Percentiles rank a stretch among this genome's conserved stretches.
phyloP scores from a whole-genome alignment of 2,888 invertebrate species.

The Volucella inanis region DNA sequence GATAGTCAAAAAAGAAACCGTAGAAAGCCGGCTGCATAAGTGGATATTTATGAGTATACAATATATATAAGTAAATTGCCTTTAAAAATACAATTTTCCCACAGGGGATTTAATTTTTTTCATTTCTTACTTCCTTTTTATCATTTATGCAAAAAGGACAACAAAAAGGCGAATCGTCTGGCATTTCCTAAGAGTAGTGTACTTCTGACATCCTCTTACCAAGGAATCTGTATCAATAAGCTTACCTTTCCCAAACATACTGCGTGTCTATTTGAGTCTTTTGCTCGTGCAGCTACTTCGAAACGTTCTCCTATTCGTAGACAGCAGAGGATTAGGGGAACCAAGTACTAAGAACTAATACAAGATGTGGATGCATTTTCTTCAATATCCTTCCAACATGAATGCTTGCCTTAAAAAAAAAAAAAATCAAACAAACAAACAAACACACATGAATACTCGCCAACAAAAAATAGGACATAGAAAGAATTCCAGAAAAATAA shows the following conservation, averaged over 20 bases:
- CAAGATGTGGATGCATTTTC: conserved; percentile 39
- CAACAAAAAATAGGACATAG: neutral
- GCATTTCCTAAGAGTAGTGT: neutral
- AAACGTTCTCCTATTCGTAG: neutral
- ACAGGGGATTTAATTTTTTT: conserved; percentile 46
- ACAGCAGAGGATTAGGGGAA: conserved; percentile 24
- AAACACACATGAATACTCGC: conserved; percentile 9
- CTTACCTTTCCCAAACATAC: conserved; percentile 32
- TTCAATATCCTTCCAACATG: conserved; percentile 17
- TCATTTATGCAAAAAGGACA: conserved; percentile 65
- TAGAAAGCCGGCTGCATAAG: no score
- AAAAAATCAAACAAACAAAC: neutral
- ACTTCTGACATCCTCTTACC: neutral
- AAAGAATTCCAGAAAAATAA: conserved; percentile 37
- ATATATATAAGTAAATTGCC: conserved; percentile 41
- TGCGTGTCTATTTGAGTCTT: neutral
- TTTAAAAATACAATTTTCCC: conserved; percentile 48
- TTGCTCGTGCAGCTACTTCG: neutral
- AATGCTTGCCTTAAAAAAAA: conserved; percentile 16
- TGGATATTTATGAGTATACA: no score
- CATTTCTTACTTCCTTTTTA: conserved; percentile 28
- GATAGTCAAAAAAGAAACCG: no score
- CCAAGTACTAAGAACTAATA: conserved; percentile 38
- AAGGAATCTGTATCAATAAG: conserved; percentile 56
- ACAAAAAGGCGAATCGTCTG: conserved; percentile 5